Conservation (phyloP, 2,797 vertebrate species). For the Craterocephalus amniculus region DNA sequence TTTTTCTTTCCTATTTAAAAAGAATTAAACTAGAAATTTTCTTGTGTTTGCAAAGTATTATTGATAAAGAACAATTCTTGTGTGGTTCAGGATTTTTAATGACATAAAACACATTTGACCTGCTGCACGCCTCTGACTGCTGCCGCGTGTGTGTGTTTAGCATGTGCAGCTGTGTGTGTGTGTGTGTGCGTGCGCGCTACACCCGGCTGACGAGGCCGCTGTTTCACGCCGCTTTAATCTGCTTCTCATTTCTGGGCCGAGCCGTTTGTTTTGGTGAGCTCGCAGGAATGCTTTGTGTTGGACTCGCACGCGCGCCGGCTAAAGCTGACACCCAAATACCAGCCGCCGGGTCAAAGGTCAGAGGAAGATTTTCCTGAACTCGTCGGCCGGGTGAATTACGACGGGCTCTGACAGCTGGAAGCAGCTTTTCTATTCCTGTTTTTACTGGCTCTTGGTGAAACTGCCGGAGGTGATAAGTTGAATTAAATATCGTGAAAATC, state of each 20-base stretch:
- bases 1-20: too few relatives aligned
- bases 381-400: too few relatives aligned
- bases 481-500: too few relatives aligned
- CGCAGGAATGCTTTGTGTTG: conserved; percentile 72
- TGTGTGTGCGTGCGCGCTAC: conserved; percentile 68
- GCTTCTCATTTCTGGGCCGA: conserved; percentile 79
- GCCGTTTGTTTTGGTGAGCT: conserved; percentile 77
- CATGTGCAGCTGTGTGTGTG: conserved; percentile 56
- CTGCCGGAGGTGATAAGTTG: background rate
- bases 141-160: conserved; percentile 50
- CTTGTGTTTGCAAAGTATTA: too few relatives aligned
- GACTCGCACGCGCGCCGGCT: conserved; percentile 37
- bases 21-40: too few relatives aligned
- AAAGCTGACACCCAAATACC: conserved; percentile 52
- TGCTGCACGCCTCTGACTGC: too few relatives aligned
- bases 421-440: background rate
- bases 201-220: conserved; percentile 70
- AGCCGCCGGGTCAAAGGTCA: conserved; percentile 50
- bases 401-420: conserved; percentile 18
- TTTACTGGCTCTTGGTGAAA: background rate
- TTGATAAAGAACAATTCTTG: background rate
- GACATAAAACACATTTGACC: too few relatives aligned
- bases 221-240: conserved; percentile 73
- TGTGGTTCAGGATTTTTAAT: too few relatives aligned
- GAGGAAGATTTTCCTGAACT: conserved; percentile 25